Evolutionary conservation across 2,113 vertebrate species (phyloP), one percentile per base, ranked within the genome.

Genomic region (Tenebrosternarchus preto): DNA sequence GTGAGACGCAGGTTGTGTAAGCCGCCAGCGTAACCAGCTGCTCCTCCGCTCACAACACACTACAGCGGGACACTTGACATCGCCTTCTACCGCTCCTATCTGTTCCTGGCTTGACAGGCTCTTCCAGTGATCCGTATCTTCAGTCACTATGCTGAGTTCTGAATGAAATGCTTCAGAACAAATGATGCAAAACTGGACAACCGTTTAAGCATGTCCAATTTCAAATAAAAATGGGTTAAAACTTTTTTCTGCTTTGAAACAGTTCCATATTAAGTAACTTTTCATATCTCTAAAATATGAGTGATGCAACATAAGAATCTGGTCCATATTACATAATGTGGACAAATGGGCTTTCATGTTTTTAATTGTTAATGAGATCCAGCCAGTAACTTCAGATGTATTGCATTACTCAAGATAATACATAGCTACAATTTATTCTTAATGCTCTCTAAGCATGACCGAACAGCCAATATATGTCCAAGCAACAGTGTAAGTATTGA

Each of bases 301-400:
- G 64, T 72, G 56, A 80, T 73, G 43, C 55, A 59, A 64, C 69
- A 80, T 61, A 43, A 66, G 68, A 33, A 17, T 29, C 36, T 33
- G 69, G 43, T 15, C 8, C 60, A 22, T 17, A 1, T 80, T 73
- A 25, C 27, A 24, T 80, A 73, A 80, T 31, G 39, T 15, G 57
- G 56, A 55, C 60, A 55, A 12, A 39, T 39, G 31, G 29, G 16
- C 59, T 2, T 63, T 9, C 20, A 17, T 63, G 63, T 43, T 36
- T 29, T 43, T 16, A 60, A 11, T 57, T 61, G 29, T 22, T 43
- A 64, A 72, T 46, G 59, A 24, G 71, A 39, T 63, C 69, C 24
- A 63, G 57, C 55, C 4, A 4, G 61, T 17, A 17, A 19, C 16
- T 27, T 53, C 43, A 50, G 43, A 50, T 50, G 43, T 50, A 50